These are phyloP conservation scores for Cebus imitator DNA, from an alignment of 2,113 vertebrate genomes.

Conservation along the genomic window DNA sequence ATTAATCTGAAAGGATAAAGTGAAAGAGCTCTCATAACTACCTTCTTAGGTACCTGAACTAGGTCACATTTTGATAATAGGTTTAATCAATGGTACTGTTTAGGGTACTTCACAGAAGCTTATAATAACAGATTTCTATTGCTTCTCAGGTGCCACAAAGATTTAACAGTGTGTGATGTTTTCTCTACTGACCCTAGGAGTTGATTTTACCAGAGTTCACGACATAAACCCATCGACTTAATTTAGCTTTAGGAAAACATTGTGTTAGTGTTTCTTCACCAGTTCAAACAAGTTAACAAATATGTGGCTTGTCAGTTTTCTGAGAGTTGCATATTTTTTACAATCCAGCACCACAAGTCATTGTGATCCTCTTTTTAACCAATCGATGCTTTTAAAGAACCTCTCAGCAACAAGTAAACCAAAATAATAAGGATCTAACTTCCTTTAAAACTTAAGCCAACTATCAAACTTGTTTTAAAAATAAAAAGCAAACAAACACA, in stretches of 20 bases:
- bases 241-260: neutral
- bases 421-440: neutral
- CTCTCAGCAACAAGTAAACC: neutral
- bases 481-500: constrained; percentile 49
- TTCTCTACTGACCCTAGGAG: neutral
- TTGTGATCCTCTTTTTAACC: neutral
- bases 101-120: neutral
- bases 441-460: constrained; percentile 41
- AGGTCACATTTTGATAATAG: neutral
- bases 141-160: neutral
- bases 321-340: neutral
- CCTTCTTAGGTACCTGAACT: neutral
- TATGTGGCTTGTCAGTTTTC: neutral
- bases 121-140: constrained; percentile 21
- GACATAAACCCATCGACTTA: neutral
- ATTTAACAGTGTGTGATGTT: neutral
- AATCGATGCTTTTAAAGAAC: neutral
- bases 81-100: neutral
- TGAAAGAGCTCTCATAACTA: neutral
- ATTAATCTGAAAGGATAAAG: constrained; percentile 11
- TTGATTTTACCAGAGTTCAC: neutral
- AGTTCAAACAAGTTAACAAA: constrained; percentile 1
- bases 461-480: constrained; percentile 39
- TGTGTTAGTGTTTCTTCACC: neutral
- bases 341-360: neutral